Base-by-base conservation (phyloP, 2,797 vertebrate species). In the Picus viridis region DNA sequence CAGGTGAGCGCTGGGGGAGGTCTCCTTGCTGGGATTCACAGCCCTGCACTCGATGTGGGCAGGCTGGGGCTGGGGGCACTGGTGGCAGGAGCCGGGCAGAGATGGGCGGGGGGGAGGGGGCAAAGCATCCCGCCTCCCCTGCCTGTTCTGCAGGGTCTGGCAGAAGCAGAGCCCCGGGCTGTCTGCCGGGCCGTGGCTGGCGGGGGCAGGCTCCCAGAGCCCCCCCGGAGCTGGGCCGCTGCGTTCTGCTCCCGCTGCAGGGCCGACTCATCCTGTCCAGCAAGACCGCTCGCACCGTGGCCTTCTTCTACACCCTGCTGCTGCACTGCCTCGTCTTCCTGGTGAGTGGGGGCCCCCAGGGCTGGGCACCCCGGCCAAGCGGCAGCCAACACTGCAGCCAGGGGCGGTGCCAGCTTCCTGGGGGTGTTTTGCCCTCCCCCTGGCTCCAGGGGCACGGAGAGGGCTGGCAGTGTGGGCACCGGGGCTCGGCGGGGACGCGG, bases 221-320 rank as follows among this genome's bases (percentile, higher is more conserved):
- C 14, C 58, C 16, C 0, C 10, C 11, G 2, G 67, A 76, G 51
- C 3, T 45, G 58, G 68, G 24, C 17, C 92, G 87, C 67, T 70
- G 39, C 7, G 0, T 12, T 27, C 68, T 90, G 56, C 43, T 62
- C 23, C 29, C 2, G 22, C 88, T 64, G 43, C 97, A 99, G 99
- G 99, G 99, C 3, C 97, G 98, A 27, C 98, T 98, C 94, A 98
- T 99, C 96, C 98, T 99, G 65, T 99, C 99, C 96, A 99, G 98
- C 97, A 99, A 99, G 95, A 96, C 98, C 39, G 99, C 99, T 7
- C 98, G 99, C 34, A 99, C 99, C 20, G 54, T 99, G 11, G 98
- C 99, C 78, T 99, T 99, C 98, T 99, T 99, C 98, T 99, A 99
- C 97, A 99, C 98, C 1, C 97, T 99, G 39, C 96, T 99, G 79